Evolutionary conservation across 2,888 invertebrate genomes (phyloP).

Genomic region (Drosophila atripex): DNA sequence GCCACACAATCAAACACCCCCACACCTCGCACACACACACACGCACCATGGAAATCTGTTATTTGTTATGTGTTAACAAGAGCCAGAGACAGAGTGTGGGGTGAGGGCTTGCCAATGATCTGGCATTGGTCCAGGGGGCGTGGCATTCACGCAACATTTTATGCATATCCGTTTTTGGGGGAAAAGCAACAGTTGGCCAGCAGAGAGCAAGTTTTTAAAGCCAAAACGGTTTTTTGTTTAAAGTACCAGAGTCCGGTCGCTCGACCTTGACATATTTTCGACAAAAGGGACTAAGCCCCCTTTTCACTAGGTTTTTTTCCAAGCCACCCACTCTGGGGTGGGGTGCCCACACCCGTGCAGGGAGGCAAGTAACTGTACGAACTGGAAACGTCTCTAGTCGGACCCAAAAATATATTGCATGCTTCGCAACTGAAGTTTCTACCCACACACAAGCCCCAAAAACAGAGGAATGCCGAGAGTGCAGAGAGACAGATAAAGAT

Average conservation of each 20-base stretch:
- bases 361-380: slow-evolving; percentile 30
- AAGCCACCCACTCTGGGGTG: background rate
- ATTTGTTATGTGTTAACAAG: slow-evolving; percentile 74
- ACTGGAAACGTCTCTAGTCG: slow-evolving; percentile 55
- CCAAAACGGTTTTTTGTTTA: slow-evolving; percentile 51
- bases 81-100: slow-evolving; percentile 12
- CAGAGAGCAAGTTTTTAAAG: slow-evolving; percentile 54
- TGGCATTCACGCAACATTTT: slow-evolving; percentile 54
- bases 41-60: slow-evolving; percentile 58
- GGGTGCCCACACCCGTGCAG: no score
- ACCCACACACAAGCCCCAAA: slow-evolving; percentile 42
- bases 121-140: slow-evolving; percentile 45
- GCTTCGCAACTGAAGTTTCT: slow-evolving; percentile 70
- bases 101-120: slow-evolving; percentile 10
- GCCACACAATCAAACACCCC: slow-evolving; percentile 47
- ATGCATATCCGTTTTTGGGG: slow-evolving; percentile 63
- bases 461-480: slow-evolving; percentile 26
- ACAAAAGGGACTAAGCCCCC: slow-evolving; percentile 2
- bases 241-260: slow-evolving; percentile 50
- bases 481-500: background rate
- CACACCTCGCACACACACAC: background rate
- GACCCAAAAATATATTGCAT: slow-evolving; percentile 77
- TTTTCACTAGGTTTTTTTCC: background rate
- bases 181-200: slow-evolving; percentile 67
- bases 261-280: slow-evolving; percentile 70